Base-by-base conservation (phyloP, 2,888 invertebrate species). In the Eupithecia pulchellata region DNA sequence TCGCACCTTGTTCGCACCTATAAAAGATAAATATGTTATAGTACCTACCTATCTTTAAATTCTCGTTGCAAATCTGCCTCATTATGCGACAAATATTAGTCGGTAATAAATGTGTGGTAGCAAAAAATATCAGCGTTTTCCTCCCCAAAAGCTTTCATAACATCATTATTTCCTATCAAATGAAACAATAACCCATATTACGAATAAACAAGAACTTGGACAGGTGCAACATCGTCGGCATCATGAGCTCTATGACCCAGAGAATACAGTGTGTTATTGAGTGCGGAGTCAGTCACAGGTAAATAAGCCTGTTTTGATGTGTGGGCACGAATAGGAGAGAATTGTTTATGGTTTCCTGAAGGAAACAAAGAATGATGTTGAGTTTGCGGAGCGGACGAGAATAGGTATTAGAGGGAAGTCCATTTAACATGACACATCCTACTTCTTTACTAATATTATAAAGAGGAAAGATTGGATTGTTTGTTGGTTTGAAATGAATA, bases 281-380 rank as follows among this genome's bases (percentile, higher is more conserved):
- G 20, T 34, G 25, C 20, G 5, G 25, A 32, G 61, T 61, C 81
- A 25, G 80, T 78, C 82, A 81, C 82, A 83, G 82, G 82, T 85
- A 85, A 80, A 85, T 84, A 90, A 90, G 86, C 87, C 83, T 83
- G 86, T 86, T 87, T 88, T 91, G 91, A 91, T 91, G 91, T 91
- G 91, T 90, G 84, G 86, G 75, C 79, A 78, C 84, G 86, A 86
- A 86, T 86, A 87, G 87, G 87, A 85, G 86, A 84, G 82, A 78
- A 82, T 91, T 88, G 85, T 91, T 91, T 91, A 91, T 89, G 87
- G 88, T 90, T 91, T 89, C 89, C 89, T 88, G 81, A 81, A 82
- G 81, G 82, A 85, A 82, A 85, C 81, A 82, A 87, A 86, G 86
- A 85, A 84, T 88, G 84, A 82, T 81, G 78, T 73, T 57, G 66